These are phyloP conservation scores for Orthochromis indermauri DNA, from an alignment of 2,113 vertebrate species.

Conservation along the genomic window DNA sequence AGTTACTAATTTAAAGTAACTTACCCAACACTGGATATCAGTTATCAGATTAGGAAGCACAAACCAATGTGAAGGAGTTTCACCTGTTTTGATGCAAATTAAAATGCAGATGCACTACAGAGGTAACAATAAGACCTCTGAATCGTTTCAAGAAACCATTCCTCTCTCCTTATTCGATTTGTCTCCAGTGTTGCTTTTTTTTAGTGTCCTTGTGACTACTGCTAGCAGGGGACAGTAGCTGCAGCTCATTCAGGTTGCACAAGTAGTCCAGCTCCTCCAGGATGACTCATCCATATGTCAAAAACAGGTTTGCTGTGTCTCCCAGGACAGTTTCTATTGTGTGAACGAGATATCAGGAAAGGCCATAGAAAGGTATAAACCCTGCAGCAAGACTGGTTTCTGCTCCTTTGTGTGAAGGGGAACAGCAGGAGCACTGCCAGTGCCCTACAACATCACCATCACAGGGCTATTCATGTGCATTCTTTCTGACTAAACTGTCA, in stretches of 20 bases:
- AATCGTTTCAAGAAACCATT: neutral
- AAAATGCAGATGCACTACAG: neutral
- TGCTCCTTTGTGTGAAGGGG: neutral
- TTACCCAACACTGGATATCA: neutral
- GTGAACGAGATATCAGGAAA: neutral
- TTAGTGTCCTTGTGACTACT: neutral
- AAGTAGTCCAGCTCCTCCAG: neutral
- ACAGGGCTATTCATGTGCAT: neutral
- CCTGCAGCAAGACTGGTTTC: neutral
- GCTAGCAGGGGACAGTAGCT: neutral
- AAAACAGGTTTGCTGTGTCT: neutral
- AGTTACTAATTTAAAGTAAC: too few relatives aligned
- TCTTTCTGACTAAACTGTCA: neutral
- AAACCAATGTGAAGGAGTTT: neutral
- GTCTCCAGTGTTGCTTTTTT: neutral
- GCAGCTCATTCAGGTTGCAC: neutral
- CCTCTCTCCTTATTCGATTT: neutral
- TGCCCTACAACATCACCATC: neutral
- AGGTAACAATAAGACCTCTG: neutral
- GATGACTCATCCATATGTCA: neutral
- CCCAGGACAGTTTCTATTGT: neutral
- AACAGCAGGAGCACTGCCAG: neutral
- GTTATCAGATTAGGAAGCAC: neutral
- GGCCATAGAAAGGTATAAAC: neutral
- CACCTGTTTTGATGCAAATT: neutral